A percentile compares a stretch with the other conserved stretches of the same genome.
These are phyloP conservation scores for Mermis nigrescens DNA, from an alignment of 2,888 invertebrate genomes.

Conservation along the genomic window DNA sequence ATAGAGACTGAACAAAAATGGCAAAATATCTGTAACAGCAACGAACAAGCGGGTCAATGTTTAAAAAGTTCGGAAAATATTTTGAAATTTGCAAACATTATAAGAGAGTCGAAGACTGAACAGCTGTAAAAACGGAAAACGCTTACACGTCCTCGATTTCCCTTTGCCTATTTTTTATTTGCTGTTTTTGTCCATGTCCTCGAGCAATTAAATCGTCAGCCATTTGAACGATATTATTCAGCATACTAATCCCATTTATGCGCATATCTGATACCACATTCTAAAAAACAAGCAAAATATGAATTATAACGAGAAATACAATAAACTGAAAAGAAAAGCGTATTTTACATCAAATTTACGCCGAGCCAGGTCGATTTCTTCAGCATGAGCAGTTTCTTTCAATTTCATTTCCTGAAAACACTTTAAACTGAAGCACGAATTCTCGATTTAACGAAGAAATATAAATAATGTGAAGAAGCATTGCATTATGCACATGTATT, in stretches of 20 bases:
- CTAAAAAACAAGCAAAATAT: slow-evolving; percentile 31
- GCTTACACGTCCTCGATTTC: slow-evolving; percentile 56
- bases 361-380: slow-evolving; percentile 75
- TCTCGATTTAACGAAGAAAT: too few species aligned
- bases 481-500: too few species aligned
- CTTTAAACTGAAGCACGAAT: slow-evolving; percentile 10
- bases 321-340: slow-evolving; percentile 7
- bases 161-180: slow-evolving; percentile 52
- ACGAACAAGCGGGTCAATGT: too few species aligned
- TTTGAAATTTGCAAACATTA: too few species aligned
- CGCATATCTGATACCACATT: slow-evolving; percentile 85
- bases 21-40: too few species aligned
- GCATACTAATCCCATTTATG: slow-evolving; percentile 61
- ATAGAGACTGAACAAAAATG: too few species aligned
- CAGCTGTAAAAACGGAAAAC: too few species aligned
- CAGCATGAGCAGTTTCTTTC: slow-evolving; percentile 57
- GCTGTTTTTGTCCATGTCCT: slow-evolving; percentile 65
- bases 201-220: slow-evolving; percentile 63
- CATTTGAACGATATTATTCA: slow-evolving; percentile 67
- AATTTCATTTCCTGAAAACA: slow-evolving; percentile 51
- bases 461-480: too few species aligned
- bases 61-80: too few species aligned
- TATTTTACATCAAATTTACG: slow-evolving; percentile 63
- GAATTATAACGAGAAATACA: neutral
- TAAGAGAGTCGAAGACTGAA: too few species aligned